Conservation (phyloP, 53 echinoderm and acorn worm species). For the Hippasteria phrygiana region DNA sequence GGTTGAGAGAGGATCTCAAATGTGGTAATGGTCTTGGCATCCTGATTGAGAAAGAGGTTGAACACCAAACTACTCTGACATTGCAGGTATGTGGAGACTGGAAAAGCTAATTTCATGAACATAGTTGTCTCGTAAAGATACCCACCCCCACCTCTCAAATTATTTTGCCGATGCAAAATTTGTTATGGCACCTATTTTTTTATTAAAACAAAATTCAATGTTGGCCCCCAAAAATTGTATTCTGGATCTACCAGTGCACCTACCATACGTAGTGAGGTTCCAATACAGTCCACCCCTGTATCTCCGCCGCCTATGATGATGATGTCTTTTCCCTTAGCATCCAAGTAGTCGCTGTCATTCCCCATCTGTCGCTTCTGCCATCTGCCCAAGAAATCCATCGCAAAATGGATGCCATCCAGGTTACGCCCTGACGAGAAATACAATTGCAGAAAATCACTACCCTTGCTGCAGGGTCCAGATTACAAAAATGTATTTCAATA, state of each 20-base stretch:
- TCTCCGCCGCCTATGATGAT: constrained; percentile 97
- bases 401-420: constrained; percentile 90
- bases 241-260: too few relatives aligned
- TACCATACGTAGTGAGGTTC: constrained; percentile 97
- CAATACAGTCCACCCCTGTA: constrained; percentile 97
- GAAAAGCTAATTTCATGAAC: too few relatives aligned
- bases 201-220: too few relatives aligned
- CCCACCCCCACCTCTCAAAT: too few relatives aligned
- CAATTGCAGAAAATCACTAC: neutral
- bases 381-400: constrained; percentile 89
- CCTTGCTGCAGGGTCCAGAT: too few relatives aligned
- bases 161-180: too few relatives aligned
- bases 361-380: constrained; percentile 99
- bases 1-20: constrained; percentile 98
- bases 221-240: too few relatives aligned
- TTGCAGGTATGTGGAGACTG: too few relatives aligned
- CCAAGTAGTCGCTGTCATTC: constrained; percentile 79
- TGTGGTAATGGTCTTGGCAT: constrained; percentile 91
- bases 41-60: constrained; percentile 59
- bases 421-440: constrained; percentile 79
- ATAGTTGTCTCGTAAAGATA: too few relatives aligned
- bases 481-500: too few relatives aligned
- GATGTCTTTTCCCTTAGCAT: constrained; percentile 93
- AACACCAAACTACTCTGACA: too few relatives aligned
- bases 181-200: too few relatives aligned